These are phyloP conservation scores for Ondatra zibethicus DNA, from an alignment of 2,113 vertebrate species.

Conservation along the genomic window DNA sequence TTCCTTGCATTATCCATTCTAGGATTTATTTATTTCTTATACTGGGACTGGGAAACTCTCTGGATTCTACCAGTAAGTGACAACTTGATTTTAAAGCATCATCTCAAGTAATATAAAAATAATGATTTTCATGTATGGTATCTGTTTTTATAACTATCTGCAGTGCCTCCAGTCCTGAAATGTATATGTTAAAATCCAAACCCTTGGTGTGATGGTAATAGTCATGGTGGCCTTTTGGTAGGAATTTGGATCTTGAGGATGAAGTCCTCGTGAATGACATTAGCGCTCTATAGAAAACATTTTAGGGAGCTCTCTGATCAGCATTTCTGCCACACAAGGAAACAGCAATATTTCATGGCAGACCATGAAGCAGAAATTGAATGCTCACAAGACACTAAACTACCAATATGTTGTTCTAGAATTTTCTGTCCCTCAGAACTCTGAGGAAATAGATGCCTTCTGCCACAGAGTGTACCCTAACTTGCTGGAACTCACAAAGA, in stretches of 20 bases:
- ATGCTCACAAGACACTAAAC: background rate
- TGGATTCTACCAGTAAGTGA: background rate
- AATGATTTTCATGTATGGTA: too few species aligned
- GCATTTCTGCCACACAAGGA: background rate
- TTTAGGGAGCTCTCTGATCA: background rate
- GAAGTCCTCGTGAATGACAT: background rate
- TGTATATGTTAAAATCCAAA: background rate
- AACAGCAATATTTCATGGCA: background rate
- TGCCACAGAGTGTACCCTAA: background rate
- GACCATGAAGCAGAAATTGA: background rate
- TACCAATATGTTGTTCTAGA: background rate
- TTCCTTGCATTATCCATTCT: background rate
- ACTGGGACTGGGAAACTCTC: background rate
- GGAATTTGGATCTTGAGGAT: background rate
- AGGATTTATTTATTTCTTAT: slow-evolving; percentile 16
- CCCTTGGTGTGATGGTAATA: background rate
- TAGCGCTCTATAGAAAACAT: background rate
- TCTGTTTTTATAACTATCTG: background rate
- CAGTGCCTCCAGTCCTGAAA: too few species aligned
- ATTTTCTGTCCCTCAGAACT: background rate
- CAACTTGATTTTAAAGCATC: background rate
- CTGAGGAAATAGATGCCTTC: background rate
- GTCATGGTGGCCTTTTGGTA: background rate
- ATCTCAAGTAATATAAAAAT: background rate
- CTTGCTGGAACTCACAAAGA: background rate